Evolutionary conservation across 2,888 invertebrate species (phyloP).

Genomic region (Mythimna impura): DNA sequence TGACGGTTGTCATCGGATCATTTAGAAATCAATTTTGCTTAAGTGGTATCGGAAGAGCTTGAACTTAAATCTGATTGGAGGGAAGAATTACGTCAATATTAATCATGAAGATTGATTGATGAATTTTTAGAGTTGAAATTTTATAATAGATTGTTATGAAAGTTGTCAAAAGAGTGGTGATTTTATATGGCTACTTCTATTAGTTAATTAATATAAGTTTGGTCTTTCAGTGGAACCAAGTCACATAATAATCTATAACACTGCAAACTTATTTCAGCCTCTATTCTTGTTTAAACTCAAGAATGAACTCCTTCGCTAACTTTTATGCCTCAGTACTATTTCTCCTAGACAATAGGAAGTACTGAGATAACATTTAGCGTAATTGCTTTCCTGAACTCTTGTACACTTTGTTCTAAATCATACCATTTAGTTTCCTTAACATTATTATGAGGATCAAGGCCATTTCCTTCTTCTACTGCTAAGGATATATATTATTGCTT

Average conservation of each 20-base stretch:
- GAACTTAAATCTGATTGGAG: constrained; percentile 33
- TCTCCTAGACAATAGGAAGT: constrained; percentile 16
- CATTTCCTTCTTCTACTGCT: neutral
- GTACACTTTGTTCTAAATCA: constrained; percentile 13
- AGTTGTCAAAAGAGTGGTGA: neutral
- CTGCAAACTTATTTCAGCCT: neutral
- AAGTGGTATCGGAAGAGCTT: constrained; percentile 47
- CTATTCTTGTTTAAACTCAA: neutral
- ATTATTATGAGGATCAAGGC: neutral
- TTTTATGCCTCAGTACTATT: constrained; percentile 8
- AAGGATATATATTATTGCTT: neutral
- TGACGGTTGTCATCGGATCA: constrained; percentile 41
- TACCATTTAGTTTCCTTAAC: constrained; percentile 9
- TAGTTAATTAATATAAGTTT: no score
- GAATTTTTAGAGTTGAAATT: neutral
- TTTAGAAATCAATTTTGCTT: constrained; percentile 51
- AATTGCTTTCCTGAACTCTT: constrained; percentile 34
- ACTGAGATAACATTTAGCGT: constrained; percentile 12
- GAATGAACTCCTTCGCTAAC: neutral
- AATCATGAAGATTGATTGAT: constrained; percentile 27
- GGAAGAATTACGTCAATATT: constrained; percentile 39
- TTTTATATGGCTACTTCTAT: neutral
- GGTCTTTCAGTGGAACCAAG: neutral
- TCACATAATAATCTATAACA: neutral
- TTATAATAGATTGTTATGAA: neutral